A percentile compares a stretch with the other conserved stretches of the same genome.
Evolutionary conservation across 2,888 invertebrate genomes (phyloP).

Genomic region (Paralinhomoeus sp.): DNA sequence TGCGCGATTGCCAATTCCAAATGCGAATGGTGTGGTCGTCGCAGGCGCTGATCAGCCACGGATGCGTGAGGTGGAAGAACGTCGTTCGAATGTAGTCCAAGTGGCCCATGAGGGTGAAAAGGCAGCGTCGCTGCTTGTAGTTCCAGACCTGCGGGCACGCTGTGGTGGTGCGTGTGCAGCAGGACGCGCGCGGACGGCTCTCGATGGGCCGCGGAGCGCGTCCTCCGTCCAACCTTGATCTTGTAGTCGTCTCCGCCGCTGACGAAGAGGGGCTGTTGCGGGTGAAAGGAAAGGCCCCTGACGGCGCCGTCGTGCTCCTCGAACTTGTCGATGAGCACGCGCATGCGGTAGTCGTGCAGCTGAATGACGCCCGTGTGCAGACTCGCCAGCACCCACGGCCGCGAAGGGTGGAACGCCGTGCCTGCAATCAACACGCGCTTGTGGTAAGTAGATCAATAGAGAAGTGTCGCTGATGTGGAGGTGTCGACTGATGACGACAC

Average conservation of each 20-base stretch:
- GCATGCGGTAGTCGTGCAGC: constrained; percentile 99
- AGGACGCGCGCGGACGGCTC: too few species aligned
- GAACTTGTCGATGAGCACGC: constrained; percentile 83
- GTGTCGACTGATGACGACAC: too few species aligned
- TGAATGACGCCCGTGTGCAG: too few species aligned
- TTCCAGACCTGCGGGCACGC: constrained; percentile 52
- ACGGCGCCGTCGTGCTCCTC: constrained; percentile 97
- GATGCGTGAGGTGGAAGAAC: constrained; percentile 73
- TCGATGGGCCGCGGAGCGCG: too few species aligned
- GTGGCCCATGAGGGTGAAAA: constrained; percentile 86
- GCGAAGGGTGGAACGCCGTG: constrained; percentile 77
- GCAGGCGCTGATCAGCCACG: constrained; percentile 93
- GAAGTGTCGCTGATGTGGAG: too few species aligned
- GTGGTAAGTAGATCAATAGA: too few species aligned
- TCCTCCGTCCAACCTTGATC: constrained; percentile 57
- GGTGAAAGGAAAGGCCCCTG: constrained; percentile 82
- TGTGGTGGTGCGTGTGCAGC: too few species aligned
- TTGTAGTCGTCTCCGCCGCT: too few species aligned
- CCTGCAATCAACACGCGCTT: too few species aligned
- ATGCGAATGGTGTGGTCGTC: constrained; percentile 94
- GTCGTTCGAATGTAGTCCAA: constrained; percentile 90
- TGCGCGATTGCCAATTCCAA: constrained; percentile 99
- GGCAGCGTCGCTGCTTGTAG: constrained; percentile 75
- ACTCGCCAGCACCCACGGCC: constrained; percentile 95
- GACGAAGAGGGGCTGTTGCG: too few species aligned